Percentiles rank a stretch among this genome's conserved stretches.
Conservation (phyloP, 1,140 invertebrate genomes). For the Wasmannia auropunctata region DNA sequence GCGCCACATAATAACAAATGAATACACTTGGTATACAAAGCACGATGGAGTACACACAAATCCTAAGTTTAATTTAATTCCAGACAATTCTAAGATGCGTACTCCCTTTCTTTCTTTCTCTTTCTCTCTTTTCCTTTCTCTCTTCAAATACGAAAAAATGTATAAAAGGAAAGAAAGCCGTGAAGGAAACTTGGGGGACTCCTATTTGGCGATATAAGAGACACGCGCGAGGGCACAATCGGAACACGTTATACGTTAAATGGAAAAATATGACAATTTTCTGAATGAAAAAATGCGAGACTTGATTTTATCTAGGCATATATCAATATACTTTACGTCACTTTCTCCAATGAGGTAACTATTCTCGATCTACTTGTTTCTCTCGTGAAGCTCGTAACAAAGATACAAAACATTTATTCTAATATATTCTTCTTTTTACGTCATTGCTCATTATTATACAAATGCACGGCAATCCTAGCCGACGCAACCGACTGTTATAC, state of each 20-base stretch:
- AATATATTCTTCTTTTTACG: conserved; percentile 48
- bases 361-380: conserved; percentile 49
- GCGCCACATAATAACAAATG: conserved; percentile 43
- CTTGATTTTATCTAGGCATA: conserved; percentile 12
- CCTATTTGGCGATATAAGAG: not conserved
- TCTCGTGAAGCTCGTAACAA: conserved; percentile 27
- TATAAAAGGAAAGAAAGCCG: conserved; percentile 11
- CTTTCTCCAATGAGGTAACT: conserved; percentile 33
- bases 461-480: conserved; percentile 50
- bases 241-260: not conserved
- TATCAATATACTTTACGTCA: conserved; percentile 17
- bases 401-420: conserved; percentile 55
- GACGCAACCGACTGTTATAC: not conserved
- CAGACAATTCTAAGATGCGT: not conserved
- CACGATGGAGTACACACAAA: conserved; percentile 65
- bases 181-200: not conserved
- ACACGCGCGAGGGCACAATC: not conserved
- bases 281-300: conserved; percentile 1
- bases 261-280: conserved; percentile 36
- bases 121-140: too few species aligned
- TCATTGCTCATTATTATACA: conserved; percentile 63
- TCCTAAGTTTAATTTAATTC: conserved; percentile 14
- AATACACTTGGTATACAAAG: conserved; percentile 46
- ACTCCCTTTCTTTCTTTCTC: not conserved
- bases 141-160: conserved; percentile 8